Base-by-base conservation (phyloP, 2,797 vertebrate genomes). In the Oryzias dopingdopingensis region DNA sequence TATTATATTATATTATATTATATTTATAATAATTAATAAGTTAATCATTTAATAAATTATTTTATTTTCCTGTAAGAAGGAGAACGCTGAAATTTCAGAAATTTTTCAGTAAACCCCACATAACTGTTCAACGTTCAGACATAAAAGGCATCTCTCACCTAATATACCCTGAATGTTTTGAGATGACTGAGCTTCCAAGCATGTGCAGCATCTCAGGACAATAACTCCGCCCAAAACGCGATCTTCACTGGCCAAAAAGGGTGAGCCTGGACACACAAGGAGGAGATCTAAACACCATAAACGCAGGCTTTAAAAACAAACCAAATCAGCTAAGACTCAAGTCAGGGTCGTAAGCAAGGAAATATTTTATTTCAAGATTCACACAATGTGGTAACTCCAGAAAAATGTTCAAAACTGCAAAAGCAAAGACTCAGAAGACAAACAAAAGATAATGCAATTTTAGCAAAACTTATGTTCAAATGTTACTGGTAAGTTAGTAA, bases 141-240 rank as follows among this genome's bases (percentile, higher is more conserved):
- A 29, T 52, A 42, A 67, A 58, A 53, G 54, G 18, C 55, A 55
- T 47, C 37, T 20, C 92, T 89, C 90, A 99, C 97, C 96, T 78
- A 99, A 82, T 68, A 96, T 89, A 71, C 94, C 94, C 86, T 94
- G 94, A 84, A 96, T 93, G 84, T 93, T 92, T 57, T 90, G 91
- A 62, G 95, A 89, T 14, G 93, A 89, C 70, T 91, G 92, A 49
- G 92, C 70, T 58, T 97, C 94, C 79, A 90, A 92, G 86, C 93
- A 96, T 74, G 89, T 90, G 88, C 96, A 96, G 69, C 94, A 95
- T 51, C 95, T 93, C 76, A 99, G 90, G 68, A 99, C 95, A 37
- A 99, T 99, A 57, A 99, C 96, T 52, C 97, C 97, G 41, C 97
- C 97, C 0, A 99, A 90, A n/a, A 98, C 95, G 16, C 95, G 94